Evolutionary conservation across 2,888 invertebrate genomes (phyloP).

Genomic region (Trichacis sp.): DNA sequence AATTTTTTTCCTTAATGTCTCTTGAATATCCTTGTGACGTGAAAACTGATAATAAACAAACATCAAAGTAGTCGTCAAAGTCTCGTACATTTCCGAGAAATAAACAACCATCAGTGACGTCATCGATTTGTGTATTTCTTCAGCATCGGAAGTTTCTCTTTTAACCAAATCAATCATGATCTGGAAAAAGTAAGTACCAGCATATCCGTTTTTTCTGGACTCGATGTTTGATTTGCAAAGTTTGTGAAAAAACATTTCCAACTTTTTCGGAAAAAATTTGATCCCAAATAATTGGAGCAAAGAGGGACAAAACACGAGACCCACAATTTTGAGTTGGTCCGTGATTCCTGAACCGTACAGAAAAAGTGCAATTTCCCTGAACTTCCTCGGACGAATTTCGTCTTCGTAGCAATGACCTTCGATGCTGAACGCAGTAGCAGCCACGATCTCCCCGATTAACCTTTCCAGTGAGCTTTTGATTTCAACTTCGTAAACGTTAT

Average conservation of each 20-base stretch:
- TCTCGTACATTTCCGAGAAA: conserved; percentile 72
- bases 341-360: conserved; percentile 36
- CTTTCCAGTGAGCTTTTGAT: conserved; percentile 44
- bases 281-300: conserved; percentile 48
- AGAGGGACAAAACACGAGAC: conserved; percentile 22
- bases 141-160: conserved; percentile 60
- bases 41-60: conserved; percentile 70
- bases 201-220: conserved; percentile 61
- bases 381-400: conserved; percentile 22
- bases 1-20: conserved; percentile 69
- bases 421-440: conserved; percentile 49
- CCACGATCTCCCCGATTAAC: conserved; percentile 53
- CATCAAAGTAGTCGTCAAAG: conserved; percentile 69
- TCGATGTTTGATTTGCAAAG: conserved; percentile 64
- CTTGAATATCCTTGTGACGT: conserved; percentile 67
- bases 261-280: conserved; percentile 55
- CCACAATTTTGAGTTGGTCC: conserved; percentile 14
- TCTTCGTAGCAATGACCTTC: conserved; percentile 54
- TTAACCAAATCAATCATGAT: conserved; percentile 64
- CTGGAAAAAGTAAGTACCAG: conserved; percentile 68
- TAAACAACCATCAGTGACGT: conserved; percentile 69
- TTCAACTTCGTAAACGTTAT: conserved; percentile 39
- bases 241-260: conserved; percentile 56
- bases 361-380: conserved; percentile 38
- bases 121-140: conserved; percentile 51